A percentile compares a stretch with the other conserved stretches of the same genome.
Evolutionary conservation across 2,888 invertebrate genomes (phyloP).

Genomic region (Melipona bicolor): DNA sequence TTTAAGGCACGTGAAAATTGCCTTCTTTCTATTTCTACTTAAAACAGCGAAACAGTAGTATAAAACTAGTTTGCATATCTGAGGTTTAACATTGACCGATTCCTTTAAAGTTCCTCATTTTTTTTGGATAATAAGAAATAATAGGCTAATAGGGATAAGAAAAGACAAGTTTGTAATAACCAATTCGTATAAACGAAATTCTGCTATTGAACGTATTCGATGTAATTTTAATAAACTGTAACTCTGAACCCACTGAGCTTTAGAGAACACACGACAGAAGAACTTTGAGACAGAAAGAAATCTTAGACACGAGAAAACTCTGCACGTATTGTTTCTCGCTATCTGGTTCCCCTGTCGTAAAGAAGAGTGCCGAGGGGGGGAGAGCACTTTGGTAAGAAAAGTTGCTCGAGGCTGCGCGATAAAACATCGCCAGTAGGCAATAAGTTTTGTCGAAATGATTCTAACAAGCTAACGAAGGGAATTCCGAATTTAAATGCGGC

Average conservation of each 20-base stretch:
- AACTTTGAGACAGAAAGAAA: background rate
- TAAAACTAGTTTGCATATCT: too few relatives aligned
- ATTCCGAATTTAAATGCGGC: constrained; percentile 40
- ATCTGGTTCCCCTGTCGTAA: background rate
- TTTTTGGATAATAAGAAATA: too few relatives aligned
- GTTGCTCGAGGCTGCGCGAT: background rate
- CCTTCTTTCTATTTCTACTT: background rate
- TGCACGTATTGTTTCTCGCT: background rate
- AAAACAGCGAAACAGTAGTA: too few relatives aligned
- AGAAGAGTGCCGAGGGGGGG: background rate
- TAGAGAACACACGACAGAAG: background rate
- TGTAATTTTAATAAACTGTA: background rate
- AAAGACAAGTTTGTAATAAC: too few relatives aligned
- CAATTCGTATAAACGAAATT: too few relatives aligned
- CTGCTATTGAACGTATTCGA: background rate
- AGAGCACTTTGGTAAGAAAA: constrained; percentile 4
- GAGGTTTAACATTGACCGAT: background rate
- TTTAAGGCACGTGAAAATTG: background rate
- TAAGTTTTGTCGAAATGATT: constrained; percentile 35
- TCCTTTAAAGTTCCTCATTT: background rate
- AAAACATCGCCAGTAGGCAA: constrained; percentile 28
- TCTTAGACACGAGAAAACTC: background rate
- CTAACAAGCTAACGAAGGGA: constrained; percentile 42
- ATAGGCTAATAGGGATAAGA: too few relatives aligned
- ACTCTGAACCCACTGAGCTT: background rate